A percentile compares a stretch with the other conserved stretches of the same genome.
phyloP scores from a whole-genome alignment of 2,888 invertebrate species.

The Standfussiana lucernea region DNA sequence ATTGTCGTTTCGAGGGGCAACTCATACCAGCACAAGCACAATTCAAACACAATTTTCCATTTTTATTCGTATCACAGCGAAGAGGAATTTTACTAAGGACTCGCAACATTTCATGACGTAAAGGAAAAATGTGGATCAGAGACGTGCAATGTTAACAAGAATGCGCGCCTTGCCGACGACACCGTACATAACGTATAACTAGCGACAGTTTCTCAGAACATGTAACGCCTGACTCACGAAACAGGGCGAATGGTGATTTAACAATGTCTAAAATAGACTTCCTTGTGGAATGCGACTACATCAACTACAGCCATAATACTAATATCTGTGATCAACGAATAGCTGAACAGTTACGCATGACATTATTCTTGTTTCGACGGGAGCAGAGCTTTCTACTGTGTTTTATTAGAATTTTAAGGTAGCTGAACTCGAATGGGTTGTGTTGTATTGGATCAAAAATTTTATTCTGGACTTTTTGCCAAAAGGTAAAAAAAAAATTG shows the following conservation, averaged over 20 bases:
- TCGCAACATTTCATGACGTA: constrained; percentile 24
- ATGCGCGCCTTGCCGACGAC: constrained; percentile 71
- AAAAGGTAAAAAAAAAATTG: background rate
- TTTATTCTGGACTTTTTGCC: background rate
- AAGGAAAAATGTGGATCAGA: constrained; percentile 69
- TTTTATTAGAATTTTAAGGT: constrained; percentile 26
- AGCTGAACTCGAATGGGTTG: constrained; percentile 1
- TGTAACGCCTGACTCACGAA: constrained; percentile 79
- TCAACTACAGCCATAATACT: constrained; percentile 66
- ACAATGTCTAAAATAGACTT: constrained; percentile 80
- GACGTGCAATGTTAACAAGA: constrained; percentile 74
- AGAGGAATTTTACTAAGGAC: constrained; percentile 27
- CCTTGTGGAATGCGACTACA: constrained; percentile 75
- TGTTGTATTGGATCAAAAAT: background rate
- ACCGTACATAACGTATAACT: constrained; percentile 74
- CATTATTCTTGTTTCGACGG: constrained; percentile 51
- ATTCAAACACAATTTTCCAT: background rate
- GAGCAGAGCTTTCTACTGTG: constrained; percentile 41
- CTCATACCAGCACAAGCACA: background rate
- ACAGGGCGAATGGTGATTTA: constrained; percentile 80
- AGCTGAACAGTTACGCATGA: constrained; percentile 55
- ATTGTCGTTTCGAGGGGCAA: background rate
- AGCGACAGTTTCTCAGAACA: constrained; percentile 79
- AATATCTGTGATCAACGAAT: constrained; percentile 60
- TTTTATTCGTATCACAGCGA: constrained; percentile 23